A percentile compares a stretch with the other conserved stretches of the same genome.
phyloP scores from a whole-genome alignment of 2,113 vertebrate genomes.

The Oncorhynchus masou region DNA sequence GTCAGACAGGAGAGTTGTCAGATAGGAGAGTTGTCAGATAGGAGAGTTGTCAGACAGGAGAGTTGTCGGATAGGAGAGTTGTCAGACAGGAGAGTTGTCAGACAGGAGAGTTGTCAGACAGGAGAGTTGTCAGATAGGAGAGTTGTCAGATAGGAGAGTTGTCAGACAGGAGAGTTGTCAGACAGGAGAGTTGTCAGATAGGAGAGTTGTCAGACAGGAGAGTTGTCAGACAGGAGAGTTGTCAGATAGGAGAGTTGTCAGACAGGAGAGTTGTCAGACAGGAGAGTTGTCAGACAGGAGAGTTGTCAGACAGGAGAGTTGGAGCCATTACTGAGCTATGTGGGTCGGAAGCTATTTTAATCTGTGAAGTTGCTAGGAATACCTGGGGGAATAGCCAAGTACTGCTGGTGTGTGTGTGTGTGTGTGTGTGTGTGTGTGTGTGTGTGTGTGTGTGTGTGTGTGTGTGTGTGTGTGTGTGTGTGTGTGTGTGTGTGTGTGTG shows the following conservation, averaged over 20 bases:
- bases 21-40: slow-evolving; percentile 14
- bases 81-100: slow-evolving; percentile 11
- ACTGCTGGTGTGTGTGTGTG: slow-evolving; percentile 51
- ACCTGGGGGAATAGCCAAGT: slow-evolving; percentile 67
- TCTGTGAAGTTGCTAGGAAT: slow-evolving; percentile 68
- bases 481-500: slow-evolving; percentile 28
- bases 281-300: neutral
- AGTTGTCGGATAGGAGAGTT: neutral
- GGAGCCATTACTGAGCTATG: slow-evolving; percentile 53
- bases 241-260: slow-evolving; percentile 14
- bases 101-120: neutral
- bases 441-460: slow-evolving; percentile 29
- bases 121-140: slow-evolving; percentile 22
- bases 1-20: neutral
- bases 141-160: neutral
- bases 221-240: slow-evolving; percentile 17
- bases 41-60: slow-evolving; percentile 23
- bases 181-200: slow-evolving; percentile 15
- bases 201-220: slow-evolving; percentile 20
- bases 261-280: slow-evolving; percentile 15
- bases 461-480: slow-evolving; percentile 36
- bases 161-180: slow-evolving; percentile 17
- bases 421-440: slow-evolving; percentile 40
- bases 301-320: neutral
- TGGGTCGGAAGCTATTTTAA: slow-evolving; percentile 78